Percentiles rank a stretch among this genome's conserved stretches.
Evolutionary conservation across 1,140 invertebrate species (phyloP).

Genomic region (Aleiodes sp.): DNA sequence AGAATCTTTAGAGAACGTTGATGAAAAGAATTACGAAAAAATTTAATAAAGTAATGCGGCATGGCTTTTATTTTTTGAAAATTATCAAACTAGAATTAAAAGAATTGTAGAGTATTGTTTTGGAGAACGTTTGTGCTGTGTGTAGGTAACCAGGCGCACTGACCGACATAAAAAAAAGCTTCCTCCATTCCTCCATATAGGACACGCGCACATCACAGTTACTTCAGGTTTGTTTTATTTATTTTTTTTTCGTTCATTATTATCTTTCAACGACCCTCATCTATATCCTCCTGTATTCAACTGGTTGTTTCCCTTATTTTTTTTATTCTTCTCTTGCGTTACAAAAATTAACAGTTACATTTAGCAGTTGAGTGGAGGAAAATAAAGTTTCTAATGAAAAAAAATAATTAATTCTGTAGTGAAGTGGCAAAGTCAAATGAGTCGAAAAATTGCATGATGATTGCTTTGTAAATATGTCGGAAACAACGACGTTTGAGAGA

Average conservation of each 20-base stretch:
- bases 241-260: slow-evolving; percentile 47
- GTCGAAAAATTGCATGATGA: too few relatives aligned
- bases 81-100: slow-evolving; percentile 6
- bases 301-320: neutral
- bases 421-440: too few relatives aligned
- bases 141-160: slow-evolving; percentile 63
- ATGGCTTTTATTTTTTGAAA: slow-evolving; percentile 20
- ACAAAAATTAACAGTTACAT: neutral
- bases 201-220: slow-evolving; percentile 50
- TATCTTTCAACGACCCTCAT: slow-evolving; percentile 32
- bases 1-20: neutral
- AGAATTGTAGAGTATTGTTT: slow-evolving; percentile 55
- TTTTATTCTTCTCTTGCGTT: slow-evolving; percentile 18
- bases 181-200: slow-evolving; percentile 57
- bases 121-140: slow-evolving; percentile 61
- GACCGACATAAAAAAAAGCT: slow-evolving; percentile 53
- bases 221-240: slow-evolving; percentile 60
- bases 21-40: neutral
- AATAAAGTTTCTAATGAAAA: too few relatives aligned
- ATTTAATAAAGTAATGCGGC: slow-evolving; percentile 1
- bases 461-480: too few relatives aligned
- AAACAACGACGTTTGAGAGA: too few relatives aligned
- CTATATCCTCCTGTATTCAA: slow-evolving; percentile 22
- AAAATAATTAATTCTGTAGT: neutral
- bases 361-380: neutral